Conservation (phyloP, 2,113 vertebrate genomes). For the Dinomys branickii region DNA sequence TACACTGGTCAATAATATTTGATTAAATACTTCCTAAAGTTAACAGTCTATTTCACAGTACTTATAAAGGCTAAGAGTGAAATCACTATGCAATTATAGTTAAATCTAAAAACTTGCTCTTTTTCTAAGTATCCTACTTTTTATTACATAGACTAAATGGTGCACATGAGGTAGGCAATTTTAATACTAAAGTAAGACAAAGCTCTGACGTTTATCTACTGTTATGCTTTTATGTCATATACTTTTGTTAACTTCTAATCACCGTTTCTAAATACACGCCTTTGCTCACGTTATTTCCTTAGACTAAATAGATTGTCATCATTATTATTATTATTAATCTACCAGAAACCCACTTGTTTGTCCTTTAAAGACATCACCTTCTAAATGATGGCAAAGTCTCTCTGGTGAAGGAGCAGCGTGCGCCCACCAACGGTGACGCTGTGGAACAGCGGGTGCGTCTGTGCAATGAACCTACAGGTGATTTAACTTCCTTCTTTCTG, state of each 20-base stretch:
- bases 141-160: background rate
- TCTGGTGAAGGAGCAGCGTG: background rate
- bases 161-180: background rate
- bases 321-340: background rate
- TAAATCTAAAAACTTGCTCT: slow-evolving; percentile 21
- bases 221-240: background rate
- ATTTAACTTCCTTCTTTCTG: background rate
- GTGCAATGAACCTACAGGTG: background rate
- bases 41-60: slow-evolving; percentile 50
- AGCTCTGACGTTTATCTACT: background rate
- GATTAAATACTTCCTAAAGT: slow-evolving; percentile 63
- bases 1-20: slow-evolving; percentile 46
- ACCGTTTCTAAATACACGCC: background rate
- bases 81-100: slow-evolving; percentile 49
- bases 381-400: background rate
- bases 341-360: background rate
- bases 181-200: slow-evolving; percentile 21
- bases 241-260: slow-evolving; percentile 33
- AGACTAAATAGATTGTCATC: background rate
- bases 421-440: background rate
- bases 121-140: slow-evolving; percentile 27
- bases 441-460: background rate
- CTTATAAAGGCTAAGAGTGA: slow-evolving; percentile 58
- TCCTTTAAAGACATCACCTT: slow-evolving; percentile 14
- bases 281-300: background rate